These are phyloP conservation scores for Cirrhinus molitorella DNA, from an alignment of 2,797 vertebrate species.

Conservation along the genomic window DNA sequence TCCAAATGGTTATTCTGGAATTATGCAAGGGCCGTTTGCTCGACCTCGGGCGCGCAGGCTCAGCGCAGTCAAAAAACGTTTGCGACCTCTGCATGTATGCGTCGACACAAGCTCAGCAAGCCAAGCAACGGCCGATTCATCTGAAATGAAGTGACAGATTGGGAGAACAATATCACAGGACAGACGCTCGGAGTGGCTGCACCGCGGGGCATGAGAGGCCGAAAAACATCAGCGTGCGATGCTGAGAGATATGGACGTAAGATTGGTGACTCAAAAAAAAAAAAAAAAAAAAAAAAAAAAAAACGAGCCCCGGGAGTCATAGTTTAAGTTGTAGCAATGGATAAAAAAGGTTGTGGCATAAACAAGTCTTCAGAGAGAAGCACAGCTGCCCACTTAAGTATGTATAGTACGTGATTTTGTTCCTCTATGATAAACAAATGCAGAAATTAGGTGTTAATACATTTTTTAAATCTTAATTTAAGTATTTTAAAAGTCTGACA, in stretches of 20 bases:
- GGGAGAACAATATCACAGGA: slow-evolving; percentile 53
- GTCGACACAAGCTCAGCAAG: slow-evolving; percentile 33
- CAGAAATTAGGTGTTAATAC: too few relatives aligned
- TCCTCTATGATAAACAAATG: neutral
- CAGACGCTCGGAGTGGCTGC: slow-evolving; percentile 54
- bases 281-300: slow-evolving; percentile 33
- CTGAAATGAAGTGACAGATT: slow-evolving; percentile 60
- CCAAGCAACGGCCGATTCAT: slow-evolving; percentile 43
- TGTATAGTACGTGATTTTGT: neutral
- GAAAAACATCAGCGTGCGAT: slow-evolving; percentile 42
- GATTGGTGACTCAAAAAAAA: slow-evolving; percentile 39
- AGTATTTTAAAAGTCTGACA: too few relatives aligned
- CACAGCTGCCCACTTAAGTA: neutral
- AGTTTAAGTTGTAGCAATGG: slow-evolving; percentile 23
- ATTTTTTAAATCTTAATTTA: too few relatives aligned
- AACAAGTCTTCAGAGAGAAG: slow-evolving; percentile 3
- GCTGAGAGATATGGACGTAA: slow-evolving; percentile 27
- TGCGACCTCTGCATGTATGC: slow-evolving; percentile 52
- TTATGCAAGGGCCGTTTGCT: slow-evolving; percentile 49
- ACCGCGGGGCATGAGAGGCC: slow-evolving; percentile 18
- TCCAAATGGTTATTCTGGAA: slow-evolving; percentile 36
- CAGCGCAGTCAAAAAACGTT: slow-evolving; percentile 47
- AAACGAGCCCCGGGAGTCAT: slow-evolving; percentile 21
- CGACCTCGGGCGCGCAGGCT: slow-evolving; percentile 44
- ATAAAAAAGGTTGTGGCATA: neutral